Evolutionary conservation across 2,113 vertebrate genomes (phyloP).

Genomic region (Thinocorus orbignyianus): DNA sequence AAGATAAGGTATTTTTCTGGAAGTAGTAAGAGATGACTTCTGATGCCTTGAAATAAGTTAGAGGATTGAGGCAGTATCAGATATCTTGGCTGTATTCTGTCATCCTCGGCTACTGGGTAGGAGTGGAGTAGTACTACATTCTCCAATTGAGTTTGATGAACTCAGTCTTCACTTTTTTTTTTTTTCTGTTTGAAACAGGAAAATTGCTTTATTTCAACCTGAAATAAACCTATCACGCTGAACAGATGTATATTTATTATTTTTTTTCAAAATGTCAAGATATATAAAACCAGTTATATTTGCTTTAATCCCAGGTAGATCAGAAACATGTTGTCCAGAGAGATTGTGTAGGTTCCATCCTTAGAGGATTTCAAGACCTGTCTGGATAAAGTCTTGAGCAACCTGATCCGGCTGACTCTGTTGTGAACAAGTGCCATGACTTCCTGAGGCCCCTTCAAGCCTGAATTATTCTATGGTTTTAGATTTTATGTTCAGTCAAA

Average conservation of each 20-base stretch:
- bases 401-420: not conserved
- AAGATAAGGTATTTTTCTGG: not conserved
- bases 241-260: not conserved
- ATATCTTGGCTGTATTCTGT: not conserved
- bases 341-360: not conserved
- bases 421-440: not conserved
- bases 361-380: not conserved
- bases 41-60: not conserved
- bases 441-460: not conserved
- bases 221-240: not conserved
- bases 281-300: not conserved
- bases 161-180: not conserved
- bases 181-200: not conserved
- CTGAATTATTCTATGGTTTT: not conserved
- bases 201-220: not conserved
- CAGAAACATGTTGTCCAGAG: not conserved
- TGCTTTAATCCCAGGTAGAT: not conserved
- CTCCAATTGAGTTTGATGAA: not conserved
- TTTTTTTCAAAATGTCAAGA: not conserved
- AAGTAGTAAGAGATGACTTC: not conserved
- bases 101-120: not conserved
- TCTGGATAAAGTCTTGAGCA: not conserved
- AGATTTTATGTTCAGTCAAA: not conserved
- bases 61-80: not conserved
- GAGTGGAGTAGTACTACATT: not conserved